Base-by-base conservation (phyloP, 2,797 vertebrate genomes). In the Coccyzus lansbergi region DNA sequence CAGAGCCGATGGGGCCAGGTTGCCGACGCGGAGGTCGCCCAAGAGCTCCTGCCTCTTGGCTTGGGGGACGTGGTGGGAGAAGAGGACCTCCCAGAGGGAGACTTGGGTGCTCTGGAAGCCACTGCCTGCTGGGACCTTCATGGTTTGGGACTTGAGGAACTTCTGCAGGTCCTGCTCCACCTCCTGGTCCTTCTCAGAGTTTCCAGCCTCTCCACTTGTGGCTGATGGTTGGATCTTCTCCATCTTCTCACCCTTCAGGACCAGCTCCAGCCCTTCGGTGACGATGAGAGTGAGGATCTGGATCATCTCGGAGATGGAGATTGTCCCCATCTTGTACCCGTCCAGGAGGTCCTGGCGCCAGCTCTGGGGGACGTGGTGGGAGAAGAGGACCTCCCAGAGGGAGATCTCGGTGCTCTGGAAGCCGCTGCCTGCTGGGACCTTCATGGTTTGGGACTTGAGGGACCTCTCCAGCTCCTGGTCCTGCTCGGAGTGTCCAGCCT, bases 401-500 rank as follows among this genome's bases (percentile, higher is more conserved):
- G 48, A 49, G 48, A 49, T 48, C 48, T 49, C 20, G 88, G 83
- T 17, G 21, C 86, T 92, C 52, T 88, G 97, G 88, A 98, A 98
- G 91, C 10, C 48, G 21, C 16, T 24, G 48, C 48, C 22, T 7
- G 33, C 3, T 33, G 97, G 98, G 89, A 98, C 98, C 98, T 70
- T 98, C 94, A 67, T 98, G 99, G n/a, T n/a, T n/a, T n/a, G n/a
- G n/a, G n/a, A n/a, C n/a, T n/a, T n/a, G n/a, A n/a, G n/a, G n/a
- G n/a, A n/a, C n/a, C n/a, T n/a, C n/a, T 42, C 40, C 40, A 42
- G 40, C 46, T 48, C 46, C 46, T 8, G 46, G 10, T 67, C 63
- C 42, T 48, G 99, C 24, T 99, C 95, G 3, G 98, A 99, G 92
- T 18, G 99, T 98, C 74, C 98, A 97, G 71, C 99, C 14, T 48